phyloP scores from a whole-genome alignment of 2,888 invertebrate genomes.

The Netelia melanura region DNA sequence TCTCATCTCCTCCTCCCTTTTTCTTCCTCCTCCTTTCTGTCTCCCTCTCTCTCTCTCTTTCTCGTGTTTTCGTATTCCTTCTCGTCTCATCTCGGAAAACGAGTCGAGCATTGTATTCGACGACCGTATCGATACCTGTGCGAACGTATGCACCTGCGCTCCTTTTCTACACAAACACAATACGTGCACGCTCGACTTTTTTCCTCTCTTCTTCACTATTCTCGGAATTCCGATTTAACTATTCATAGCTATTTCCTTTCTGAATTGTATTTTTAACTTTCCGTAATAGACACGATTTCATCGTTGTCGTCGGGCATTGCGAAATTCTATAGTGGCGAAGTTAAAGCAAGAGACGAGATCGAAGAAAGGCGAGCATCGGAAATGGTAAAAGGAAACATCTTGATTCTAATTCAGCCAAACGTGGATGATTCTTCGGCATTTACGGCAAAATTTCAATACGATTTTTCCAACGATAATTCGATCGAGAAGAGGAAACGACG shows the following conservation, averaged over 20 bases:
- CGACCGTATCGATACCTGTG: conserved; percentile 64
- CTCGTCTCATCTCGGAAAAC: conserved; percentile 10
- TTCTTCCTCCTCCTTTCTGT: conserved; percentile 10
- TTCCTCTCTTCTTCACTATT: conserved; percentile 24
- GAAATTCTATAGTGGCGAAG: background rate
- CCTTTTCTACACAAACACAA: conserved; percentile 13
- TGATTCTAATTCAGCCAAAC: conserved; percentile 58
- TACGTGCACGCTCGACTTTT: conserved; percentile 13
- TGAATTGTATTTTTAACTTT: background rate
- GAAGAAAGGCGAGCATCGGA: background rate
- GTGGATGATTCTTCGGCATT: background rate
- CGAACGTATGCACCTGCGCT: conserved; percentile 65
- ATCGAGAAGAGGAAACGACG: background rate
- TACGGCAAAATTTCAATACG: background rate
- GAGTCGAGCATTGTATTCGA: conserved; percentile 17
- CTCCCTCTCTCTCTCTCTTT: conserved; percentile 6
- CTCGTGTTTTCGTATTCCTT: conserved; percentile 6
- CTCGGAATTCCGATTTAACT: conserved; percentile 45
- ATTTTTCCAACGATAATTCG: background rate
- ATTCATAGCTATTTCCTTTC: conserved; percentile 29
- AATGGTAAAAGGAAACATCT: conserved; percentile 25
- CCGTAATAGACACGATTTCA: background rate
- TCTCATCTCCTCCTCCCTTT: conserved; percentile 24
- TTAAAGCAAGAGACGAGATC: background rate
- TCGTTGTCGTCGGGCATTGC: background rate